Percentiles rank a stretch among this genome's conserved stretches.
phyloP scores from a whole-genome alignment of 2,888 invertebrate genomes.

The Pomacea canaliculata region DNA sequence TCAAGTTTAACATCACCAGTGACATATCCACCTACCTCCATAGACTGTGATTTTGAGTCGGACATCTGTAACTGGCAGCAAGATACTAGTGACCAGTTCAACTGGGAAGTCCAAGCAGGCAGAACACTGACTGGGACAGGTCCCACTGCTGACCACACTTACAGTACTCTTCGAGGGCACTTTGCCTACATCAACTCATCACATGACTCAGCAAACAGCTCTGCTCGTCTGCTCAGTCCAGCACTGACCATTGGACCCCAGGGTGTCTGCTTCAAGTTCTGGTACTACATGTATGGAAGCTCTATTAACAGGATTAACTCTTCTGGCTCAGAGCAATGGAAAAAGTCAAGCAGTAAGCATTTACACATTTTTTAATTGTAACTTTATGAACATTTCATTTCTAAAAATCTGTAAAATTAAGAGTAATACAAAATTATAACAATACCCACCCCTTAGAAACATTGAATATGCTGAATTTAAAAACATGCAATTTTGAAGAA shows the following conservation, averaged over 20 bases:
- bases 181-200: conserved; percentile 56
- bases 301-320: conserved; percentile 55
- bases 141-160: conserved; percentile 62
- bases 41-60: conserved; percentile 62
- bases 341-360: too few relatives aligned
- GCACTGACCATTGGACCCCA: conserved; percentile 31
- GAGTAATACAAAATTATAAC: too few relatives aligned
- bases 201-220: conserved; percentile 36
- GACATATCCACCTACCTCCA: conserved; percentile 45
- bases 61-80: conserved; percentile 59
- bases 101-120: conserved; percentile 56
- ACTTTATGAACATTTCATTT: too few relatives aligned
- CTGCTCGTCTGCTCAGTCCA: conserved; percentile 54
- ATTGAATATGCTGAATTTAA: too few relatives aligned
- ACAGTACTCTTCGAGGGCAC: conserved; percentile 51
- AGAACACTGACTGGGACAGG: conserved; percentile 52
- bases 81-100: conserved; percentile 49
- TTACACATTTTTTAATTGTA: too few relatives aligned
- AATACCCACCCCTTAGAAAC: too few relatives aligned
- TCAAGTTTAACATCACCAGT: conserved; percentile 38
- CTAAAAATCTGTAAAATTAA: too few relatives aligned
- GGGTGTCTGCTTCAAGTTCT: conserved; percentile 63
- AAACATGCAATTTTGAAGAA: too few relatives aligned
- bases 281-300: conserved; percentile 68
- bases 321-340: conserved; percentile 35